phyloP scores from a whole-genome alignment of 2,888 invertebrate genomes.

The Clivina fossor region DNA sequence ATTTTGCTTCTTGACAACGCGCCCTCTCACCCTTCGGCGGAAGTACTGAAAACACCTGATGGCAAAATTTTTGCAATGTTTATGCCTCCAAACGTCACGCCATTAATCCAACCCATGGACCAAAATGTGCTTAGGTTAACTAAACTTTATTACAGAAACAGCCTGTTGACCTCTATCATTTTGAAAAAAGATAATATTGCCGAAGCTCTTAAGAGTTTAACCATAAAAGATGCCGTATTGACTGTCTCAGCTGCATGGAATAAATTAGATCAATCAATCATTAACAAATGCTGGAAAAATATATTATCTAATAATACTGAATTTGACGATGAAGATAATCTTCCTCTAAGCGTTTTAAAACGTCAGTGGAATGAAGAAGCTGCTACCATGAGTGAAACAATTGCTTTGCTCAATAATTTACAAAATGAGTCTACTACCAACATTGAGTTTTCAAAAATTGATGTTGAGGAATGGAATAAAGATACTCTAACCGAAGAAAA shows the following conservation, averaged over 20 bases:
- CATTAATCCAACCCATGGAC: slow-evolving; percentile 11
- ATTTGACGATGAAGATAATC: slow-evolving; percentile 8
- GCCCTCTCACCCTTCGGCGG: slow-evolving; percentile 4
- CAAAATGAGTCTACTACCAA: slow-evolving; percentile 7
- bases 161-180: too few species aligned
- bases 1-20: too few species aligned
- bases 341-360: slow-evolving; percentile 9
- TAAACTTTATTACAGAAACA: slow-evolving; percentile 1
- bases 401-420: slow-evolving; percentile 7
- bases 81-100: slow-evolving; percentile 8
- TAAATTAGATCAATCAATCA: slow-evolving; percentile 8
- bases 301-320: slow-evolving; percentile 14
- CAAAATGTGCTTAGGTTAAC: slow-evolving; percentile 3
- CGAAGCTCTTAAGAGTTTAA: slow-evolving; percentile 1
- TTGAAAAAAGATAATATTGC: too few species aligned
- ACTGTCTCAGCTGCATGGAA: slow-evolving; percentile 3
- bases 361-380: slow-evolving; percentile 10
- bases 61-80: slow-evolving; percentile 5
- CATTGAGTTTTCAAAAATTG: slow-evolving; percentile 8
- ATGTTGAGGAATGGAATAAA: slow-evolving; percentile 8
- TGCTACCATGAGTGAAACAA: slow-evolving; percentile 10
- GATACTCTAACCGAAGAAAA: slow-evolving; percentile 8
- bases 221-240: slow-evolving; percentile 8
- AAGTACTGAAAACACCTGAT: slow-evolving; percentile 12
- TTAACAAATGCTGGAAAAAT: slow-evolving; percentile 10